Conservation (phyloP, 2,888 invertebrate genomes). For the Silvanus unidentatus region DNA sequence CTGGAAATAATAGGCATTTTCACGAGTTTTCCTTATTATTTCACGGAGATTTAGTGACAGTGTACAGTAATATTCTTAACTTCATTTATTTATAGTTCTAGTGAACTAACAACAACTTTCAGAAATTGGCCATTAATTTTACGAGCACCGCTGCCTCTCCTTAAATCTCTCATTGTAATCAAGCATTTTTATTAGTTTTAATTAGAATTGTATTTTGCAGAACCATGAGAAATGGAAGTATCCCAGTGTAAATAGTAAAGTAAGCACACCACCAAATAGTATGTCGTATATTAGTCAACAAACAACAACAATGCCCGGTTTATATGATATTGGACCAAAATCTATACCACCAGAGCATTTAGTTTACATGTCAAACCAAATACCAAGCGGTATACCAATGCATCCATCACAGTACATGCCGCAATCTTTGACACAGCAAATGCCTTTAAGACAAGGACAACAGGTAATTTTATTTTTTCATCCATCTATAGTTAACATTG, state of each 20-base stretch:
- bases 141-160: too few relatives aligned
- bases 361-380: constrained; percentile 56
- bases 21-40: too few relatives aligned
- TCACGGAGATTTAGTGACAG: too few relatives aligned
- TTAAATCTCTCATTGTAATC: too few relatives aligned
- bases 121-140: too few relatives aligned
- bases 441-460: constrained; percentile 18
- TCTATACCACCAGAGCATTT: constrained; percentile 50
- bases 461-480: constrained; percentile 1
- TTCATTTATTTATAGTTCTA: too few relatives aligned
- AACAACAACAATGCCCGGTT: constrained; percentile 42
- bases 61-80: too few relatives aligned
- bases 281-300: constrained; percentile 43
- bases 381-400: constrained; percentile 45
- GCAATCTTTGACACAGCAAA: constrained; percentile 39
- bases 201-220: constrained; percentile 43
- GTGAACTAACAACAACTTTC: too few relatives aligned
- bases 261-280: constrained; percentile 47
- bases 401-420: constrained; percentile 36
- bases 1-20: too few relatives aligned
- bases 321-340: constrained; percentile 52
- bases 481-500: too few relatives aligned
- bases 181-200: too few relatives aligned
- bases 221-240: constrained; percentile 85
- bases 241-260: constrained; percentile 55